These are phyloP conservation scores for Papilio machaon DNA, from an alignment of 1,140 invertebrate genomes.

Conservation along the genomic window DNA sequence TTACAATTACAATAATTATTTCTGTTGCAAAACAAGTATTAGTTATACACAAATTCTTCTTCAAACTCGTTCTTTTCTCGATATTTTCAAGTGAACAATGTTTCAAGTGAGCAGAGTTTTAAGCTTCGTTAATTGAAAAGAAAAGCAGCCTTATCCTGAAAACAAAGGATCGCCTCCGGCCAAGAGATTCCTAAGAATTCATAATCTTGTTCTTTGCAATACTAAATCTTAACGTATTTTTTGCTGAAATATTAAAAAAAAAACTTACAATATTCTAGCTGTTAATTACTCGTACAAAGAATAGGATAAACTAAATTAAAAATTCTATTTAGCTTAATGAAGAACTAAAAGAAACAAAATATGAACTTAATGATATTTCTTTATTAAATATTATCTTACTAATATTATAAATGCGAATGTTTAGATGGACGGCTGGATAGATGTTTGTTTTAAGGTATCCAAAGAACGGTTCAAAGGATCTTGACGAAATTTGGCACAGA, in stretches of 20 bases:
- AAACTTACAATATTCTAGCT: neutral
- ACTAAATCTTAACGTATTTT: conserved; percentile 6
- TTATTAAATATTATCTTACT: too few relatives aligned
- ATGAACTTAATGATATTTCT: too few relatives aligned
- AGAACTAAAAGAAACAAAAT: neutral
- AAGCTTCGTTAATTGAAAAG: neutral
- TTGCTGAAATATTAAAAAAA: neutral
- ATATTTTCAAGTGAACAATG: conserved; percentile 4
- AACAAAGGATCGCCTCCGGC: conserved; percentile 13
- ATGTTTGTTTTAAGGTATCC: too few relatives aligned
- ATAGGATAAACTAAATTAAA: neutral
- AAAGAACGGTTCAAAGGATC: too few relatives aligned
- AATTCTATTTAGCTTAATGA: neutral
- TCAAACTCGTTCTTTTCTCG: too few relatives aligned
- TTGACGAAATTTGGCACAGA: too few relatives aligned
- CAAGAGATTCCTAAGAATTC: conserved; percentile 1
- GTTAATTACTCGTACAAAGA: neutral
- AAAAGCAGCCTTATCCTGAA: conserved; percentile 7
- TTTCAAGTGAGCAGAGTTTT: conserved; percentile 9
- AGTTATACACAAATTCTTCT: neutral
- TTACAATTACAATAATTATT: neutral
- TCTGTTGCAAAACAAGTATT: neutral
- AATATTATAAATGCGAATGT: too few relatives aligned
- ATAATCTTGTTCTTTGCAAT: conserved; percentile 13
- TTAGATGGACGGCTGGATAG: too few relatives aligned